phyloP scores from a whole-genome alignment of 2,888 invertebrate species.

The Hymenopus coronatus region DNA sequence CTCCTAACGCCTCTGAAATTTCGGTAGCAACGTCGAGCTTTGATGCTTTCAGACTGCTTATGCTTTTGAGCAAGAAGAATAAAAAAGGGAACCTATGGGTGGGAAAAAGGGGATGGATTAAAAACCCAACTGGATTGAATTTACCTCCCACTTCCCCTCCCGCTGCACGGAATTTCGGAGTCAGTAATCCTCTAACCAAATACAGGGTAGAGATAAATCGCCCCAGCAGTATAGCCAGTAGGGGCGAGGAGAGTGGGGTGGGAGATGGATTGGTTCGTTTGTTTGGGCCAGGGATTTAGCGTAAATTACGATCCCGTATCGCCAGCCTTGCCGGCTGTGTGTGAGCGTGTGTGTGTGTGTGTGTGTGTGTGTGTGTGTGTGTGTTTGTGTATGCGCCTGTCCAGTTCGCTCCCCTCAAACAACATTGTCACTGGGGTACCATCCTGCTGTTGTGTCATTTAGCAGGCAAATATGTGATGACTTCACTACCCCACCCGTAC shows the following conservation, averaged over 20 bases:
- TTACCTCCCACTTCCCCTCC: background rate
- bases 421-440: background rate
- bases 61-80: background rate
- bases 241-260: background rate
- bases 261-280: slow-evolving; percentile 15
- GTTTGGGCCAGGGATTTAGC: slow-evolving; percentile 15
- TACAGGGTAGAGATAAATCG: slow-evolving; percentile 15
- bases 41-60: background rate
- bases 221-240: background rate
- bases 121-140: slow-evolving; percentile 22
- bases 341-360: too few relatives aligned
- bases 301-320: slow-evolving; percentile 14
- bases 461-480: background rate
- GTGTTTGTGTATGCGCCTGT: too few relatives aligned
- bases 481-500: background rate
- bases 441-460: background rate
- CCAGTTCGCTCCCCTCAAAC: background rate
- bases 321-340: background rate
- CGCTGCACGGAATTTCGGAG: slow-evolving; percentile 1
- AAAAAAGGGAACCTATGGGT: background rate
- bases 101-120: slow-evolving; percentile 3
- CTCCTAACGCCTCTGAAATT: background rate
- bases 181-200: slow-evolving; percentile 17
- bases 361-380: too few relatives aligned
- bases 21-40: slow-evolving; percentile 5